Evolutionary conservation across 2,888 invertebrate species (phyloP).

Genomic region (Cerastis rubricosa): DNA sequence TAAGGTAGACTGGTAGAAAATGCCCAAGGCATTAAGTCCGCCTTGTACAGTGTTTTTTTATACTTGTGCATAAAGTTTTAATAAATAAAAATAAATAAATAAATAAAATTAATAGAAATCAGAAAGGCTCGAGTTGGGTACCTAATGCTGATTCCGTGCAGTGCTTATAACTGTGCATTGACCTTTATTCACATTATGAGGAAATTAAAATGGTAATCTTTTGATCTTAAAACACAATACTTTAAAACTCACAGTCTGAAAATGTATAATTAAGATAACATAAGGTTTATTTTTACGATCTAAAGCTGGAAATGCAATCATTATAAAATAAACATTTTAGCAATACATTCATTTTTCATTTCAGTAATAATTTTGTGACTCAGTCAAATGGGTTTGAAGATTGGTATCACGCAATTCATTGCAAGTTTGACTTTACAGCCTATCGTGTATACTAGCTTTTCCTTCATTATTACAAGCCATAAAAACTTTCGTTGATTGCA

Average conservation of each 20-base stretch:
- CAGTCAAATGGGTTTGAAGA: conserved; percentile 41
- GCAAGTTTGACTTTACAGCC: conserved; percentile 47
- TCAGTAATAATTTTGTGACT: conserved; percentile 14
- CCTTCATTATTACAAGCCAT: conserved; percentile 24
- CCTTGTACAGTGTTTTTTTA: no score
- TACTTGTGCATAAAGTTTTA: no score
- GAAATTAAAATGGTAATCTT: background rate
- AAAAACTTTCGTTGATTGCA: conserved; percentile 33
- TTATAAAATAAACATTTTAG: conserved; percentile 36
- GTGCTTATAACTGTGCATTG: background rate
- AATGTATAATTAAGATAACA: background rate
- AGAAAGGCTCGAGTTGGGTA: no score
- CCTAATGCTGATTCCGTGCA: no score
- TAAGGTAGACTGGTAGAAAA: no score
- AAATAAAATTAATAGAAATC: no score
- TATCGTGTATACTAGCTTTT: conserved; percentile 21
- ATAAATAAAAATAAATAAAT: no score
- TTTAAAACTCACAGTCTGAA: background rate
- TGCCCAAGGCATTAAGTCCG: no score
- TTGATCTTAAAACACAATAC: background rate
- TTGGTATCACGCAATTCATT: conserved; percentile 47
- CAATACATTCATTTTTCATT: no score
- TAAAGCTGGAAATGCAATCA: conserved; percentile 36
- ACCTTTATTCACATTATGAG: background rate
- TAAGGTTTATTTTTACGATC: conserved; percentile 6